Percentiles rank a stretch among this genome's conserved stretches.
phyloP scores from a whole-genome alignment of 2,888 invertebrate species.

The Ormyrus nitidulus region DNA sequence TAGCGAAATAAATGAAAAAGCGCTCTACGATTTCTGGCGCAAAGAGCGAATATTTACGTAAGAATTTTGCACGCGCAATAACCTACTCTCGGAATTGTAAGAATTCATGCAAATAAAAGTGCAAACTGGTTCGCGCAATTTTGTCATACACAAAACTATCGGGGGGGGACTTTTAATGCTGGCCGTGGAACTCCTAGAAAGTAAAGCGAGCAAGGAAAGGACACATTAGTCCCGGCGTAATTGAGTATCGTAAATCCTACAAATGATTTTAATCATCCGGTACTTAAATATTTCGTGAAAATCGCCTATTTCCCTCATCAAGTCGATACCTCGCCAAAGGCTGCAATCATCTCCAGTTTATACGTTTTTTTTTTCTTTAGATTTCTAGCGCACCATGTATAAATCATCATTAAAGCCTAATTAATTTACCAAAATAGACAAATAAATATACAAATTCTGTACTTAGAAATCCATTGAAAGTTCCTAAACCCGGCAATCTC shows the following conservation, averaged over 20 bases:
- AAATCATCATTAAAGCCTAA: no score
- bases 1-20: no score
- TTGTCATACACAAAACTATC: slow-evolving; percentile 21
- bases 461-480: no score
- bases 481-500: no score
- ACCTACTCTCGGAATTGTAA: not conserved
- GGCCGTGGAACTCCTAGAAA: slow-evolving; percentile 9
- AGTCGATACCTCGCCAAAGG: not conserved
- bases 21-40: no score
- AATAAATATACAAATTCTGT: not conserved
- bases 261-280: slow-evolving; percentile 10
- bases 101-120: not conserved
- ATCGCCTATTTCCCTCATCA: no score
- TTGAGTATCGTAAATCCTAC: slow-evolving; percentile 32
- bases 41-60: no score
- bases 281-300: no score
- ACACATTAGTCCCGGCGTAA: not conserved
- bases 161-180: not conserved
- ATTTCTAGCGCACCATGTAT: not conserved
- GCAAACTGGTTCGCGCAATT: slow-evolving; percentile 22
- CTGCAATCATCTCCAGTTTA: not conserved
- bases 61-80: no score
- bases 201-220: not conserved
- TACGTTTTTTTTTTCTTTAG: not conserved
- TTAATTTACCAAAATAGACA: no score